Conservation (phyloP, 2,113 vertebrate genomes). For the Corythornis cristatus region DNA sequence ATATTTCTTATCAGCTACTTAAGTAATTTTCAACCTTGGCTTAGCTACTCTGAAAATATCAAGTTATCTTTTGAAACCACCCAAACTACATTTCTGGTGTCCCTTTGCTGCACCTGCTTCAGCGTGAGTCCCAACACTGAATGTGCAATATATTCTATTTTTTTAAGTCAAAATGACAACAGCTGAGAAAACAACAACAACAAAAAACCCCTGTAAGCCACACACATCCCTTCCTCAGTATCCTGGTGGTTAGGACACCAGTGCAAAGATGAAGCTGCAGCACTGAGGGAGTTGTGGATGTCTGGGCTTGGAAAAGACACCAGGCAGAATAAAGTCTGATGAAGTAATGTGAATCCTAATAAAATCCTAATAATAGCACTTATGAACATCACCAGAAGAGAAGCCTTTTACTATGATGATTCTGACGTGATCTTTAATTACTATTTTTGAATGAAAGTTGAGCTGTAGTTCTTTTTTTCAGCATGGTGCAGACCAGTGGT, state of each 20-base stretch:
- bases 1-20: background rate
- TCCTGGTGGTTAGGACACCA: background rate
- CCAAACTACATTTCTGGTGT: background rate
- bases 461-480: background rate
- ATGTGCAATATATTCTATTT: background rate
- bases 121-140: too few relatives aligned
- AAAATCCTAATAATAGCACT: slow-evolving; percentile 5
- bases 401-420: background rate
- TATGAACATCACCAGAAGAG: background rate
- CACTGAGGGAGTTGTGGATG: background rate
- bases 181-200: background rate
- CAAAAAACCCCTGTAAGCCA: background rate
- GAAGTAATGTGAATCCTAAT: background rate
- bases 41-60: background rate
- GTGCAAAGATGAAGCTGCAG: background rate
- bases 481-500: background rate
- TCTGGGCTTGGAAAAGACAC: background rate
- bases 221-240: background rate
- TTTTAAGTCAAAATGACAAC: background rate
- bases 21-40: background rate
- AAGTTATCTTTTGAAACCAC: background rate
- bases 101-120: background rate
- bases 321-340: background rate
- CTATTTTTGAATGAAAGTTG: background rate
- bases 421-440: background rate